Percentiles rank a stretch among this genome's conserved stretches.
phyloP scores from a whole-genome alignment of 1,140 invertebrate genomes.

The Drosophila insularis region DNA sequence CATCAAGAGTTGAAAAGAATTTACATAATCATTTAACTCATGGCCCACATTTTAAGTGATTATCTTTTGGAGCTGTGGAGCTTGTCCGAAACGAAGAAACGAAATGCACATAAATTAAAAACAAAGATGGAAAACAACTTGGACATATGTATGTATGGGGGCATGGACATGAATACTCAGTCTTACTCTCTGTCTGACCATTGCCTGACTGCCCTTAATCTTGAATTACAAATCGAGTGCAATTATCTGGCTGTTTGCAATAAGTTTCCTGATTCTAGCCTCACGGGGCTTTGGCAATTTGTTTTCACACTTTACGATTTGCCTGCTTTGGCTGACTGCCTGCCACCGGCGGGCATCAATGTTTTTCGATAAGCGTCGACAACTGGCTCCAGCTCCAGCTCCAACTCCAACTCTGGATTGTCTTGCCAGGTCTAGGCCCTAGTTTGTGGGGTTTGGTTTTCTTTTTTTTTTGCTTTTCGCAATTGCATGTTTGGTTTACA shows the following conservation, averaged over 20 bases:
- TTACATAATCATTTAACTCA: slow-evolving; percentile 79
- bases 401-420: neutral
- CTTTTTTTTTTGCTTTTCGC: neutral
- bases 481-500: neutral
- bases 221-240: slow-evolving; percentile 81
- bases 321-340: slow-evolving; percentile 33
- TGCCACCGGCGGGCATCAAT: slow-evolving; percentile 48
- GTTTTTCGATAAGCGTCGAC: slow-evolving; percentile 68
- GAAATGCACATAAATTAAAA: slow-evolving; percentile 73
- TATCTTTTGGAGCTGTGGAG: slow-evolving; percentile 40
- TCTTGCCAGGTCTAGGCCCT: slow-evolving; percentile 29
- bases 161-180: slow-evolving; percentile 27
- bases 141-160: too few relatives aligned
- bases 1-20: slow-evolving; percentile 31
- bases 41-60: slow-evolving; percentile 78
- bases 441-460: slow-evolving; percentile 11
- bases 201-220: slow-evolving; percentile 64
- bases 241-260: slow-evolving; percentile 74
- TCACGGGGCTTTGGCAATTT: slow-evolving; percentile 56
- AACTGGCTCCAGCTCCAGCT: slow-evolving; percentile 28
- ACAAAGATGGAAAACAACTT: slow-evolving; percentile 52
- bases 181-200: neutral
- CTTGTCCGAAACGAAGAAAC: slow-evolving; percentile 22
- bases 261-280: slow-evolving; percentile 46
- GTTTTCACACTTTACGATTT: slow-evolving; percentile 80